Evolutionary conservation across 1,140 invertebrate species (phyloP), one percentile per base, ranked within the genome.

Genomic region (Neodiprion pinetum): DNA sequence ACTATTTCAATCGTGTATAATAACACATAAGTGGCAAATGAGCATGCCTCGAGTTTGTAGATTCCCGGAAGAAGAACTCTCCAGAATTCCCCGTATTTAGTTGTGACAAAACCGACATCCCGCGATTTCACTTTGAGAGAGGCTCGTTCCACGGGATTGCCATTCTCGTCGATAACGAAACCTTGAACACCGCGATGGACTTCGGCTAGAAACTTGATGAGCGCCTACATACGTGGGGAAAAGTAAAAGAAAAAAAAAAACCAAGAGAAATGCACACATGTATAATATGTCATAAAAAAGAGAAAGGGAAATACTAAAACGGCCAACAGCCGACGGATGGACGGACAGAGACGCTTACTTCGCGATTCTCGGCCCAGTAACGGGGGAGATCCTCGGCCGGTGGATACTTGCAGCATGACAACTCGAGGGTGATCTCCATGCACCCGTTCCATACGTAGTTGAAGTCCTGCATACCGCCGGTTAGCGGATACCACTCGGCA

Each of bases 401-500:
- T 0, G 98, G 98, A 88, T 95, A 99, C 89, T 99, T 99, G 88
- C 96, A 97, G 88, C 98, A 99, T 0, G 97, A 98, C 69, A 99
- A 92, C 87, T 99, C 98, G 53, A 99, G 88, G 0, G 98, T 99
- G 17, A 99, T 93, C 90, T 99, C 98, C 96, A 99, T 99, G 85
- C 97, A 98, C 69, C 98, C 98, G 82, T 97, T 97, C 93, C 96
- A 96, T 12, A 99, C 92, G 85, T 99, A 99, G 87, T 99, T 99
- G 88, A 96, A 99, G 86, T 99, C 98, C 90, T 99, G 98, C 95
- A 97, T 97, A 9, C 90, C 91, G 87, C 96, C 96, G 74, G 95
- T 96, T 1, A 98, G 87, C 0, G 95, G 95, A 87, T 97, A 97
- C 96, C 96, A 97, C 68, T 95, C 94, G 1, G 96, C 96, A 7